A percentile compares a stretch with the other conserved stretches of the same genome.
phyloP scores from a whole-genome alignment of 2,113 vertebrate genomes.

The Marmota flaviventris region DNA sequence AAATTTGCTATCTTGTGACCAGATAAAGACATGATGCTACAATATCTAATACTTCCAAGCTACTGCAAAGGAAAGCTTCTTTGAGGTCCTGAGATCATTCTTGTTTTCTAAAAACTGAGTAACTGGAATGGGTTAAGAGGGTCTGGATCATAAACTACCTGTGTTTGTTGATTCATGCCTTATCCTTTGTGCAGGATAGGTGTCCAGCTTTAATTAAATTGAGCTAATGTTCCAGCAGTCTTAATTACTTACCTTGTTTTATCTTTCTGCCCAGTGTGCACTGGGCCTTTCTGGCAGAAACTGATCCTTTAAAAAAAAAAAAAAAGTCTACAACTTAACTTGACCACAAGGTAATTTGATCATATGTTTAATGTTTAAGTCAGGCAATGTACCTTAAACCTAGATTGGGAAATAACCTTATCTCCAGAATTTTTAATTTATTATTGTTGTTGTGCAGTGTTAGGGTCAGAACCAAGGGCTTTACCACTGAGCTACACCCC shows the following conservation, averaged over 20 bases:
- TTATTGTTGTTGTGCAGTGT: not conserved
- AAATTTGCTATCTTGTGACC: not conserved
- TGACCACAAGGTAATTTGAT: not conserved
- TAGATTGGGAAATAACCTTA: not conserved
- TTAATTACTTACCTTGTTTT: not conserved
- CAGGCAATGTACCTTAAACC: slow-evolving; percentile 1
- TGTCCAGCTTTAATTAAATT: slow-evolving; percentile 20
- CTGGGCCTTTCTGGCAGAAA: not conserved
- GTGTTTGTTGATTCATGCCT: not conserved
- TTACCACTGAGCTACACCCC: too few relatives aligned
- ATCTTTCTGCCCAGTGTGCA: not conserved
- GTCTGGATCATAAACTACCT: not conserved
- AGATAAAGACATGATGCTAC: not conserved
- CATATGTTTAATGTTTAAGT: slow-evolving; percentile 9
- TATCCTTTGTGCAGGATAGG: not conserved
- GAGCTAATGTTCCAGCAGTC: not conserved
- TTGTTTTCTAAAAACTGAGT: not conserved
- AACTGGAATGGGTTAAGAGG: not conserved
- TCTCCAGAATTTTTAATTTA: not conserved
- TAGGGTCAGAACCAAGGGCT: not conserved
- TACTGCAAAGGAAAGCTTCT: not conserved
- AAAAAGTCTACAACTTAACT: not conserved
- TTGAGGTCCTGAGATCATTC: not conserved
- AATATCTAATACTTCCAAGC: not conserved
- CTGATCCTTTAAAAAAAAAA: not conserved